Conservation (phyloP, 2,113 vertebrate genomes). For the Gila orcuttii region DNA sequence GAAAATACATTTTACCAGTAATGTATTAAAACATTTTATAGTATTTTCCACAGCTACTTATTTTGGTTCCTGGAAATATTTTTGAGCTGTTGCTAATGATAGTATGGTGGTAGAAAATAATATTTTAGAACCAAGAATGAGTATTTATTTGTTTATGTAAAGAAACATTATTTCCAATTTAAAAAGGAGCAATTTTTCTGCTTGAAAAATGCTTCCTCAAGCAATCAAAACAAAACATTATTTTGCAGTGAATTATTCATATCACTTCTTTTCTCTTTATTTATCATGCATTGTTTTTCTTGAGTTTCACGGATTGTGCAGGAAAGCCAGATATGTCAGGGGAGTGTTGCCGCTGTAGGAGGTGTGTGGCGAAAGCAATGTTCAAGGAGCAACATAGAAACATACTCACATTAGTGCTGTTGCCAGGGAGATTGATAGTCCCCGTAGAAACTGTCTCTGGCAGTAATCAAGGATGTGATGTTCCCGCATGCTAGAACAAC, state of each 20-base stretch:
- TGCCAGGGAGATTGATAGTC: slow-evolving; percentile 53
- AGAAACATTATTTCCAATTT: not conserved
- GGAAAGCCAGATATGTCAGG: not conserved
- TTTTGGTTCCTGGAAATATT: too few relatives aligned
- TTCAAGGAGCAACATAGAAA: slow-evolving; percentile 38
- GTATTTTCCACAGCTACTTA: too few relatives aligned
- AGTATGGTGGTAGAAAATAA: not conserved
- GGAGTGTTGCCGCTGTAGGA: slow-evolving; percentile 22
- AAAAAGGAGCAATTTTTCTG: not conserved
- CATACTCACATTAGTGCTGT: slow-evolving; percentile 45
- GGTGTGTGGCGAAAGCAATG: slow-evolving; percentile 29
- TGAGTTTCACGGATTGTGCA: not conserved
- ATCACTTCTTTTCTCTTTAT: not conserved
- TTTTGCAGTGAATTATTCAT: slow-evolving; percentile 5
- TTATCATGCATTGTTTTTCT: not conserved
- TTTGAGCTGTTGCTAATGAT: too few relatives aligned
- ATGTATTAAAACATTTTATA: too few relatives aligned
- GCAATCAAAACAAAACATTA: slow-evolving; percentile 3
- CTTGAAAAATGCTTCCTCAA: not conserved
- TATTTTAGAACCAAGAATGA: not conserved
- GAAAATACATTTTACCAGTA: too few relatives aligned
- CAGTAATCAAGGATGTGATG: slow-evolving; percentile 41
- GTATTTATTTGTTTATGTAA: not conserved
- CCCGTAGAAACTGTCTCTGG: slow-evolving; percentile 33
- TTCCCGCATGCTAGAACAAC: slow-evolving; percentile 47